Base-by-base conservation (phyloP, 2,888 invertebrate genomes). In the Gastrophysa polygoni region DNA sequence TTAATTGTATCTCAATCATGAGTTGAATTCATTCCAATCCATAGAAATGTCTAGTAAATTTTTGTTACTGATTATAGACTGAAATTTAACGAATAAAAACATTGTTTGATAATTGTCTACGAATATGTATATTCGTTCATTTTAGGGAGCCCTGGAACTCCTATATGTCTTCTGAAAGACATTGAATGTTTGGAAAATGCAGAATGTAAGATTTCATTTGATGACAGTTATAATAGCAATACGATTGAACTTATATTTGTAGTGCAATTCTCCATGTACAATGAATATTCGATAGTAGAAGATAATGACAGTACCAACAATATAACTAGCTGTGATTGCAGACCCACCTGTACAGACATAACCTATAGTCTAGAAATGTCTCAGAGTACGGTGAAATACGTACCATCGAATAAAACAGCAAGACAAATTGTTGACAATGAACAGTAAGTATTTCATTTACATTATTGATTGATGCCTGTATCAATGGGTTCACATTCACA, bases 311-410 rank as follows among this genome's bases (percentile, higher is more conserved):
- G 50, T 32, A 17, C 14, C 10, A 14, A 56, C 28, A 20, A 20
- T 14, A 1, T n/a, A 5, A 17, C 38, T n/a, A 78, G 77, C 38
- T 82, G 82, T 61, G 70, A 79, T 34, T 82, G 82, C 63, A 68
- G 81, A 28, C 80, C 80, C 3, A 71, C 80, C 28, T 82, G 82
- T 66, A 76, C 78, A 2, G 79, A 79, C 20, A 67, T 82, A 4
- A 69, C 73, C 6, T 82, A 80, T 66, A 76, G 77, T 29, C 73
- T 75, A 1, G 81, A 81, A 70, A 78, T 78, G 2, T 80, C 81
- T 2, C 79, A 81, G 67, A 77, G 60, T 43, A 43, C 20, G 10
- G 16, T 62, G 8, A 50, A 55, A 28, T 67, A 55, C 14, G 29
- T 51, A 16, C 50, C 64, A n/a, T 21, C 44, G 8, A 61, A 66